Conservation (phyloP, 1,140 invertebrate genomes). For the Conopomorpha cramerella region DNA sequence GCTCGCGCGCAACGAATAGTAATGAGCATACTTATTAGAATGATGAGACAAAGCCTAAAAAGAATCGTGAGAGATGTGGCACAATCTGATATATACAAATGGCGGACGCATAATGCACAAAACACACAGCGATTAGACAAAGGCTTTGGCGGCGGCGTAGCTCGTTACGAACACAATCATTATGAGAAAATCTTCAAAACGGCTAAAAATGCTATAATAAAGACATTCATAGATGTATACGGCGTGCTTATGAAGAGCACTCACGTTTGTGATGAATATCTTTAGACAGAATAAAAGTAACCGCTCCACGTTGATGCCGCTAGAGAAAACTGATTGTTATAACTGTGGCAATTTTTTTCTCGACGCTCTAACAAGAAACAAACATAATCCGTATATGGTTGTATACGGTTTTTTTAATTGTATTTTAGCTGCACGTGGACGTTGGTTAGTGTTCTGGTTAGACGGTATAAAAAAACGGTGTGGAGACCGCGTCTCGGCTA, state of each 20-base stretch:
- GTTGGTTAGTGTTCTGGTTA: too few relatives aligned
- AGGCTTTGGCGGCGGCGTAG: constrained; percentile 44
- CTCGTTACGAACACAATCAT: constrained; percentile 57
- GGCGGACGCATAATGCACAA: too few relatives aligned
- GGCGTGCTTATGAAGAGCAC: constrained; percentile 45
- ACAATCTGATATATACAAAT: too few relatives aligned
- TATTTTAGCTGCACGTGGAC: too few relatives aligned
- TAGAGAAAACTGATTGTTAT: constrained; percentile 24
- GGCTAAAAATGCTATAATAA: constrained; percentile 56
- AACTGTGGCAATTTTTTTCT: constrained; percentile 20
- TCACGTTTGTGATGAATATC: constrained; percentile 52
- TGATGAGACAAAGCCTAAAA: too few relatives aligned
- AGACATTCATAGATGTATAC: constrained; percentile 56
- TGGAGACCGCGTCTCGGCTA: too few relatives aligned
- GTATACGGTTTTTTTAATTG: too few relatives aligned
- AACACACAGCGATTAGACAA: constrained; percentile 48
- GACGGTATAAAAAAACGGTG: too few relatives aligned
- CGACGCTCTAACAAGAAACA: constrained; percentile 8
- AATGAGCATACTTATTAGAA: too few relatives aligned
- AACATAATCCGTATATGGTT: too few relatives aligned
- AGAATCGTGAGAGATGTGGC: too few relatives aligned
- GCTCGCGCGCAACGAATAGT: too few relatives aligned
- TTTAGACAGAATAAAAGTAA: constrained; percentile 52
- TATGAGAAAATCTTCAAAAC: constrained; percentile 60
- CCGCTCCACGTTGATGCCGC: constrained; percentile 43